Base-by-base conservation (phyloP, 2,797 vertebrate genomes). In the Nothura maculosa region DNA sequence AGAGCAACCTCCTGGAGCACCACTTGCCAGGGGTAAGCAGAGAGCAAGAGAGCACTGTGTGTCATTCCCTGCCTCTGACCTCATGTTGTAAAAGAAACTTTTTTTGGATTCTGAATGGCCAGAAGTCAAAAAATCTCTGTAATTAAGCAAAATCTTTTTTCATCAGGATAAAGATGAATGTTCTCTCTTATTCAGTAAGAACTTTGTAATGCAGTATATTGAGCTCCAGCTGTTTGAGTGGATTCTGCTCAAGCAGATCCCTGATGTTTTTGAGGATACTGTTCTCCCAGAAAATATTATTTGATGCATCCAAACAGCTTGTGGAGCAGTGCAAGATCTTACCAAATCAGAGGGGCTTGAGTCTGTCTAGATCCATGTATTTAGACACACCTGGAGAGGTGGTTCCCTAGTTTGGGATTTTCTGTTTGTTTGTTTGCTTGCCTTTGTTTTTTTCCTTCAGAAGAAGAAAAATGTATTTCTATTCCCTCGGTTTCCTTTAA, bases 401-500 rank as follows among this genome's bases (percentile, higher is more conserved):
- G 34, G 12, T n/a, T 84, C 14, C 52, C 16, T 6, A 12, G 2
- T 83, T 79, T 76, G 9, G 18, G 47, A 22, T 47, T 20, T 21
- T 43, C n/a, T 50, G 11, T 67, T 19, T 25, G 20, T 47, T 42
- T 42, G 14, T 7, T 11, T n/a, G 16, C 2, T 85, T 78, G 14
- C 42, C 22, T 8, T 12, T n/a, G 12, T 72, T 79, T 14, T 19
- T 20, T 21, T 43, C 25, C 25, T 60, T 61, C 81, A 32, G 13
- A 74, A 90, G 43, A 85, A 70, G 9, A 79, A 93, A 93, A 92
- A 55, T 25, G 14, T 20, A 20, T 47, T 82, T 16, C 16, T 62
- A 10, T 21, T 77, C 25, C 25, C 28, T 85, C 18, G 16, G 7
- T n/a, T 79, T 92, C 28, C 58, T 55, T 90, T 86, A 70, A 87